Evolutionary conservation across 2,113 vertebrate genomes (phyloP), one percentile per base, ranked within the genome.

Genomic region (Prinia subflava): DNA sequence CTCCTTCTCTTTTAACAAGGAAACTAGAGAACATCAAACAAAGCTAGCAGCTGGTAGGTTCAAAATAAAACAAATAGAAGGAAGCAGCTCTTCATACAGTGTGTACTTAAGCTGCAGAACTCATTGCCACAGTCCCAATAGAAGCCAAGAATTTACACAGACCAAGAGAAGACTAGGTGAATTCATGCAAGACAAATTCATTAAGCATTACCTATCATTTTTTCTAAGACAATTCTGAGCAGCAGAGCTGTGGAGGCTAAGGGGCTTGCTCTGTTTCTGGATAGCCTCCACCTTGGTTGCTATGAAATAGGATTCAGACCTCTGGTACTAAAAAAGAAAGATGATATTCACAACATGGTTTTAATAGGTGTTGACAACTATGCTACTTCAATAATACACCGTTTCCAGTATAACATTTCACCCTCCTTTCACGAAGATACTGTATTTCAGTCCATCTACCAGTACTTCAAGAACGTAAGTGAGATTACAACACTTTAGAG

Each of bases 11-110:
- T 89, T 56, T 87, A 94, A 95, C 92, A 95, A 94, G 91, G 91
- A 87, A 97, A 92, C 92, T 95, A 86, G 91, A 96, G 94, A 97
- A 97, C 95, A 96, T 96, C 96, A 97, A 97, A 97, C 95, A 97
- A 94, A 96, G 93, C 92, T 92, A 94, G 94, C 96, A 97, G 92
- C 85, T 96, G 95, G 93, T 57, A 95, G 92, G 94, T 95, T 95
- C 92, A 97, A 96, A 95, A 96, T 83, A 94, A 95, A 97, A 94
- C 96, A 96, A 96, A 97, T 79, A 97, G 93, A 97, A 94, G 89
- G 95, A 95, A 95, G 91, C 91, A 87, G 94, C 86, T 95, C 94
- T 97, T 95, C 96, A 94, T 92, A 75, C 80, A 81, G 22, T 92
- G 87, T 96, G 96, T 96, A 95, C 76, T 95, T 92, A 93, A 89